These are phyloP conservation scores for Megathymus violae DNA, from an alignment of 1,140 invertebrate genomes.

Conservation along the genomic window DNA sequence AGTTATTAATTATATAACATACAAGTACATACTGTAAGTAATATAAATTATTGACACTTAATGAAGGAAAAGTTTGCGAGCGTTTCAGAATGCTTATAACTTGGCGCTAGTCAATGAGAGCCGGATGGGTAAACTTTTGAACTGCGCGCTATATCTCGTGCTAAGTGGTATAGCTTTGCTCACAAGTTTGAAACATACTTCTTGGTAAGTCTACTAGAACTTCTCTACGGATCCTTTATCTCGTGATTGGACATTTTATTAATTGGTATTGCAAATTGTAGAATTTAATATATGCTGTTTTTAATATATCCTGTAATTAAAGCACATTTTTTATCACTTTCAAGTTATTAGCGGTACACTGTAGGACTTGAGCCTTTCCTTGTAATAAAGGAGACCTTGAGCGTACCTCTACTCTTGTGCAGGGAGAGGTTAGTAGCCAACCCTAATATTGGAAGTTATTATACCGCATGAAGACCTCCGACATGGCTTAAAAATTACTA, in stretches of 20 bases:
- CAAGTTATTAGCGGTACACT: too few relatives aligned
- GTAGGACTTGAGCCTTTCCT: too few relatives aligned
- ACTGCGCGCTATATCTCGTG: not conserved
- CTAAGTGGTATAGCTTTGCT: not conserved
- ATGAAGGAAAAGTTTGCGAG: not conserved
- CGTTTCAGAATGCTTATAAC: not conserved
- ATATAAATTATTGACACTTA: slow-evolving; percentile 1
- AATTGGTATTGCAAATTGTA: not conserved
- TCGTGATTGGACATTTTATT: not conserved
- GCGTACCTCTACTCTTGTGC: too few relatives aligned
- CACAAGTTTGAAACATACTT: not conserved
- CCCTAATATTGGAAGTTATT: too few relatives aligned
- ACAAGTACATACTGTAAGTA: not conserved
- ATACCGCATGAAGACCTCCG: too few relatives aligned
- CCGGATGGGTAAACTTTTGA: slow-evolving; percentile 9
- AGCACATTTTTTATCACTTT: too few relatives aligned
- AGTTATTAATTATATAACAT: too few relatives aligned
- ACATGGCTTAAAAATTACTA: too few relatives aligned
- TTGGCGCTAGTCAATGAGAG: not conserved
- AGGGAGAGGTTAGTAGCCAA: too few relatives aligned
- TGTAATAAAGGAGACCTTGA: too few relatives aligned
- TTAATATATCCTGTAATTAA: too few relatives aligned
- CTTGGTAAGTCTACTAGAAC: not conserved
- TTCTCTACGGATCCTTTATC: not conserved
- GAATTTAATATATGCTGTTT: too few relatives aligned